Percentiles rank a stretch among this genome's conserved stretches.
These are phyloP conservation scores for Yponomeuta sedellus DNA, from an alignment of 2,888 invertebrate genomes.

Conservation along the genomic window DNA sequence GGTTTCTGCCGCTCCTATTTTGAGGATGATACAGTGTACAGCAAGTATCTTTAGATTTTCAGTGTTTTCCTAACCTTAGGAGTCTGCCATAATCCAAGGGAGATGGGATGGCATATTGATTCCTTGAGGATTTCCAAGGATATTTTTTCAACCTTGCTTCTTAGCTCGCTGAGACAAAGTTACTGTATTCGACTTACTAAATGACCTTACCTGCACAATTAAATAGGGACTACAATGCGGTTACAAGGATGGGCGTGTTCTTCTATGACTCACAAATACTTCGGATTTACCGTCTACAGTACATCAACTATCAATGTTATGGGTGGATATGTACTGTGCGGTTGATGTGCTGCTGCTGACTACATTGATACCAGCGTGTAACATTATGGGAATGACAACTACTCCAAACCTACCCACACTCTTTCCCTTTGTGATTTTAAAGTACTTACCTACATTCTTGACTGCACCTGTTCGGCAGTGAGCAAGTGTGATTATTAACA, in stretches of 20 bases:
- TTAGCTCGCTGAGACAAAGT: background rate
- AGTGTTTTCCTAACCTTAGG: background rate
- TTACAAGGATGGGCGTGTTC: background rate
- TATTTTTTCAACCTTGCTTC: background rate
- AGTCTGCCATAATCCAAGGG: background rate
- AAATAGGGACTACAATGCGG: background rate
- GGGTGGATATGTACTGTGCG: too few species aligned
- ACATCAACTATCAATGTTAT: too few species aligned
- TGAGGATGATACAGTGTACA: constrained; percentile 13
- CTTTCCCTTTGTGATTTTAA: background rate
- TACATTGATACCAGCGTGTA: too few species aligned
- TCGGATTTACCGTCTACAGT: background rate
- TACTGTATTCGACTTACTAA: too few species aligned
- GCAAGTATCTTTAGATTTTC: background rate
- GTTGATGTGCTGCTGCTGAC: too few species aligned
- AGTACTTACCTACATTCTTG: background rate
- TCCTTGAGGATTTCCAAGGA: constrained; percentile 23
- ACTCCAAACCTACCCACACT: background rate
- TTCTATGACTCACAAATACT: background rate
- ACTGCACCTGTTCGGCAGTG: background rate
- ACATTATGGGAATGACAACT: background rate
- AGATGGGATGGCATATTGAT: constrained; percentile 25
- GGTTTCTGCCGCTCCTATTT: constrained; percentile 21
- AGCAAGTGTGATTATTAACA: background rate
- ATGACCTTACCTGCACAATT: background rate